phyloP scores from a whole-genome alignment of 2,113 vertebrate species.

The Myotis lucifugus region DNA sequence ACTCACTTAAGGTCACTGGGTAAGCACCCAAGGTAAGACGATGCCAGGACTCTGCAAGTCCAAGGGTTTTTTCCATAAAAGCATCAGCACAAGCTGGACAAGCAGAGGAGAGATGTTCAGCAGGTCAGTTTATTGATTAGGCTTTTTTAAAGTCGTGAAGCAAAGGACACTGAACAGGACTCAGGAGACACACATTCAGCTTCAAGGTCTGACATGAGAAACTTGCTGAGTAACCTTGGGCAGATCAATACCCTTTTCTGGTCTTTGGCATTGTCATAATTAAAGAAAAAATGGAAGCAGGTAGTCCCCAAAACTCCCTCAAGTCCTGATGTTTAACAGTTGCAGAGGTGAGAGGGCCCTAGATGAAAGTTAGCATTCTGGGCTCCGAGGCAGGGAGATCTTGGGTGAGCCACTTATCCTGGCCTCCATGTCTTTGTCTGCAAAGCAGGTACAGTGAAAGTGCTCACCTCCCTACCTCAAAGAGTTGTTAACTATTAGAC shows the following conservation, averaged over 20 bases:
- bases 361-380: not conserved
- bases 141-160: not conserved
- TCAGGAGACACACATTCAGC: not conserved
- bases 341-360: not conserved
- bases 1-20: not conserved
- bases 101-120: not conserved
- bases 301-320: not conserved
- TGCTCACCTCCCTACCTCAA: not conserved
- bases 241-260: not conserved
- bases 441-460: not conserved
- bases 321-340: not conserved
- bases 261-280: not conserved
- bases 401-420: not conserved
- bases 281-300: not conserved
- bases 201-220: not conserved
- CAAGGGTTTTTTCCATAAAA: not conserved
- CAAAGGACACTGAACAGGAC: not conserved
- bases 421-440: not conserved
- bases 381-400: not conserved
- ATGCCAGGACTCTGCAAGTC: not conserved
- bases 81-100: not conserved
- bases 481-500: not conserved
- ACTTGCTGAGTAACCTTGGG: not conserved
- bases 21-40: not conserved
- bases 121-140: not conserved